Base-by-base conservation (phyloP, 2,888 invertebrate genomes). In the Salticus scenicus region DNA sequence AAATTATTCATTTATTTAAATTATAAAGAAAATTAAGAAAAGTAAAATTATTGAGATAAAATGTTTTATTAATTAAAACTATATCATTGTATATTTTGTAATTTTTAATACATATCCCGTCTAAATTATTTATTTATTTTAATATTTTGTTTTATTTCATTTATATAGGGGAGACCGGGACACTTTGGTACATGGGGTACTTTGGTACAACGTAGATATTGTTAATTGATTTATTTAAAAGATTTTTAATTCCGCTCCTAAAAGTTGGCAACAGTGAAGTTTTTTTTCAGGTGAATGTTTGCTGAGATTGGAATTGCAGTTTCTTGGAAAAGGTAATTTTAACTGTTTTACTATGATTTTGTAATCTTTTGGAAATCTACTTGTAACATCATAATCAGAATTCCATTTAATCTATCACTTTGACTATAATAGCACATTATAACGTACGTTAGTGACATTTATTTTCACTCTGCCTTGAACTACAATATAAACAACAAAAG, bases 331-430 rank as follows among this genome's bases (percentile, higher is more conserved):
- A 20, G 7, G 4, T 8, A 51, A 5, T 51, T 51, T 14, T 51
- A 41, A n/a, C 42, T 17, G 24, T 51, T 51, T 51, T 51, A 51
- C 51, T 20, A 4, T 20, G 17, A 20, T 51, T 51, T 51, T 51
- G 17, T 51, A 51, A 17, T 20, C 51, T 51, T 51, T 51, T 51
- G 5, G 24, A 51, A 51, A 17, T 20, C 51, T 14, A 51, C 17
- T 51, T 51, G 51, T 51, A 51, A 51, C 51, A 51, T 51, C 51
- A 51, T 20, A 51, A 51, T 51, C 51, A 51, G 5, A 20, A 51
- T 51, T 51, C 51, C 51, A 51, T 51, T 51, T 51, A 17, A 51
- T 51, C 51, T 51, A 51, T 51, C 51, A 17, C 51, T 51, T 51
- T 8, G 51, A 20, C 8, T 51, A 20, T 4, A 51, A 51, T 51